A percentile compares a stretch with the other conserved stretches of the same genome.
phyloP scores from a whole-genome alignment of 2,113 vertebrate genomes.

The Gadus chalcogrammus region DNA sequence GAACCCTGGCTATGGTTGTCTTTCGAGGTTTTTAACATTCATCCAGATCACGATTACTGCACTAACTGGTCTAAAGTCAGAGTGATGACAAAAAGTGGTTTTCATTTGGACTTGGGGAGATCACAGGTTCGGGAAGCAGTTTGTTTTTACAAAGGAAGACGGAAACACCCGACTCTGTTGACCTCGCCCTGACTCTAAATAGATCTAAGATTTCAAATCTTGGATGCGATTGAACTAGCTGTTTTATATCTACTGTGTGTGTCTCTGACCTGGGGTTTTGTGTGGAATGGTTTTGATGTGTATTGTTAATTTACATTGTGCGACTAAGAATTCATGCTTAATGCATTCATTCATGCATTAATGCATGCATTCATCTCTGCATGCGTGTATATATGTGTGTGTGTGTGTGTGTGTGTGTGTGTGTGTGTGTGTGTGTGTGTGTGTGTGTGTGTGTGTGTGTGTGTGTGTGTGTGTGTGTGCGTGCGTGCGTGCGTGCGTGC shows the following conservation, averaged over 20 bases:
- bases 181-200: neutral
- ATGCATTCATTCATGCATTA: neutral
- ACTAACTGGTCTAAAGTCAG: neutral
- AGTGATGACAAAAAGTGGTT: slow-evolving; percentile 34
- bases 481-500: neutral
- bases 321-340: neutral
- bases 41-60: slow-evolving; percentile 60
- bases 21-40: slow-evolving; percentile 49
- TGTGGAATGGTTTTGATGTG: neutral
- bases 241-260: neutral
- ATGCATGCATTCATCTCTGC: neutral
- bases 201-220: neutral
- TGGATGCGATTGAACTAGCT: neutral
- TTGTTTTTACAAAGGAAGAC: slow-evolving; percentile 19
- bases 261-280: neutral
- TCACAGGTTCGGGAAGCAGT: slow-evolving; percentile 6
- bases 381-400: neutral
- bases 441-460: neutral
- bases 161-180: neutral
- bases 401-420: neutral
- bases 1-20: slow-evolving; percentile 34
- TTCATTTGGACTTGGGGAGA: slow-evolving; percentile 50
- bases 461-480: too few species aligned
- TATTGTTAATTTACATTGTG: neutral
- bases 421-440: neutral